phyloP scores from a whole-genome alignment of 2,888 invertebrate genomes.

The Lypha dubia region DNA sequence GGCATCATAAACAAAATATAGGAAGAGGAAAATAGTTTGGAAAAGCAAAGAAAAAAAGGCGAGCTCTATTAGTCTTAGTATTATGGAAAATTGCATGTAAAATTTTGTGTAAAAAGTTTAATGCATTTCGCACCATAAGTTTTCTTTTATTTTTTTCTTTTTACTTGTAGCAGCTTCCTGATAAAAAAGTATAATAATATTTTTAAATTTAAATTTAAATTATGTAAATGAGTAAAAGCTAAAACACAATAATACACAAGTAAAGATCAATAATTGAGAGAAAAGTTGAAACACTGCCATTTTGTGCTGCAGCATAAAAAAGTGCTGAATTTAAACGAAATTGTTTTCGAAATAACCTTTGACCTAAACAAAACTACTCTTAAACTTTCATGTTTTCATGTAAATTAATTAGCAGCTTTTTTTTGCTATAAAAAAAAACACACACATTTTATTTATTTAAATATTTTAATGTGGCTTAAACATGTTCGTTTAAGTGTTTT shows the following conservation, averaged over 20 bases:
- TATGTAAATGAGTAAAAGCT: background rate
- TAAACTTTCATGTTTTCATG: background rate
- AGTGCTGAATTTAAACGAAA: background rate
- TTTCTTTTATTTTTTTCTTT: background rate
- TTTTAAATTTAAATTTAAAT: background rate
- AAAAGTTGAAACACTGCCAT: no score
- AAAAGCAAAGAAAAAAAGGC: background rate
- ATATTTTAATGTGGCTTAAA: conserved; percentile 25
- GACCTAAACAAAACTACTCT: background rate
- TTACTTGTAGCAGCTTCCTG: conserved; percentile 19
- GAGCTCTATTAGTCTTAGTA: conserved; percentile 5
- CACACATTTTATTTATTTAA: conserved; percentile 26
- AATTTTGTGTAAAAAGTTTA: conserved; percentile 31
- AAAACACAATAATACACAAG: background rate
- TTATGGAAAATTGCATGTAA: conserved; percentile 8
- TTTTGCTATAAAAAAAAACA: background rate
- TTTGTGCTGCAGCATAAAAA: background rate
- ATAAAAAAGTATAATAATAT: background rate
- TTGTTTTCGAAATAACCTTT: background rate
- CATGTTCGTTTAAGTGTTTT: conserved; percentile 3
- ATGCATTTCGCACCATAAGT: conserved; percentile 16
- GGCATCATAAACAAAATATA: conserved; percentile 19
- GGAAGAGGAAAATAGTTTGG: conserved; percentile 36
- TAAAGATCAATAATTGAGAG: background rate
- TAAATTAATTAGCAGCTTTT: background rate